Evolutionary conservation across 2,113 vertebrate species (phyloP), one percentile per base, ranked within the genome.

Genomic region (Formicarius rufipectus): DNA sequence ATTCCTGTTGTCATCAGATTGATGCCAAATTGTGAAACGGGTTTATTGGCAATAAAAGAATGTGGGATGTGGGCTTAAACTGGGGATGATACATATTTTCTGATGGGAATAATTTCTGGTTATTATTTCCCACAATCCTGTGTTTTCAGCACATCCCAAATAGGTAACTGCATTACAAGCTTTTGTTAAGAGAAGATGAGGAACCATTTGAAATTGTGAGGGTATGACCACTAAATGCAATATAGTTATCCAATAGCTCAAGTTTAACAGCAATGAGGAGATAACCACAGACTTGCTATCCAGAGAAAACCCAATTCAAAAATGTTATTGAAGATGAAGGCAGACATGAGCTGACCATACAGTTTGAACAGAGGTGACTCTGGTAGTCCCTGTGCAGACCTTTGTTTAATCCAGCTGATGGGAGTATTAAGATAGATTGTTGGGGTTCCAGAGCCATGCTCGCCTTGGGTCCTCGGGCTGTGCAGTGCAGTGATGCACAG

Each of bases 371-470:
- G 67, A 53, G 84, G 37, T 60, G 59, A 30, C 69, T 45, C 42
- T 8, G 8, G 23, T 8, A 17, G 42, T 40, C 22, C 62, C 49
- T 13, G 2, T 10, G 8, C 47, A 80, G 67, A 19, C 21, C 19
- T 9, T 4, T 4, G 3, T 53, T 67, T 45, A 59, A 20, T 28
- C 8, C 28, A n/a, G 22, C 37, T 23, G 12, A 12, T 0, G 2
- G 53, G 49, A 73, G 24, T 10, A 17, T 10, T 0, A 0, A 12
- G 20, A 8, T n/a, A 33, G 12, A 45, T 13, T 0, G 0, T 44
- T 39, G 6, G 59, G 69, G 68, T 59, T 66, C 16, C 53, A 17
- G 62, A n/a, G 53, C 33, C 6, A 1, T 6, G 47, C 0, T 0
- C 7, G 16, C 53, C 25, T 6, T 8, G 37, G 27, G 18, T 77